Evolutionary conservation across 2,888 invertebrate genomes (phyloP).

Genomic region (Plagodis dolabraria): DNA sequence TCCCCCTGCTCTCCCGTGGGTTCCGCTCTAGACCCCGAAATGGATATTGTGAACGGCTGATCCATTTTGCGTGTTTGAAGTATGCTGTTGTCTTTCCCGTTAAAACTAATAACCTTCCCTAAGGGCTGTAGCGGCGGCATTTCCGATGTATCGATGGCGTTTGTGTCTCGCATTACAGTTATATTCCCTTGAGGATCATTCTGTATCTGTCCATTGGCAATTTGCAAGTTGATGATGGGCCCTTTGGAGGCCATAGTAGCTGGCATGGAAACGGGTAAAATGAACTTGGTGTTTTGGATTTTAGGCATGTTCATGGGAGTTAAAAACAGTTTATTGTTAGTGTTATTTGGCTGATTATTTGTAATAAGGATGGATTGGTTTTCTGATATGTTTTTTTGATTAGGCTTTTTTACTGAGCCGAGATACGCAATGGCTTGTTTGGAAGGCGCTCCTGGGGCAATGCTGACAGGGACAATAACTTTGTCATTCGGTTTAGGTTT

Average conservation of each 20-base stretch:
- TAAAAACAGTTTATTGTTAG: constrained; percentile 82
- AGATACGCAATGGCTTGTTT: constrained; percentile 84
- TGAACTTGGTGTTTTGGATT: constrained; percentile 82
- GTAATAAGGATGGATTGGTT: constrained; percentile 78
- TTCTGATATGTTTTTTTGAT: constrained; percentile 65
- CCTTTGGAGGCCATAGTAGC: constrained; percentile 85
- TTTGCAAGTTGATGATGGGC: constrained; percentile 88
- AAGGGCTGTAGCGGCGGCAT: constrained; percentile 77
- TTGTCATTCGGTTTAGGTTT: constrained; percentile 80
- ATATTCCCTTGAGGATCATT: constrained; percentile 86
- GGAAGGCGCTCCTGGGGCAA: constrained; percentile 63
- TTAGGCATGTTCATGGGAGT: constrained; percentile 85
- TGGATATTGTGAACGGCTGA: constrained; percentile 71
- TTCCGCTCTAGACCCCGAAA: constrained; percentile 78
- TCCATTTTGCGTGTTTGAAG: constrained; percentile 64
- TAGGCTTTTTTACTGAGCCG: constrained; percentile 82
- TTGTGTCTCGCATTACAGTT: constrained; percentile 84
- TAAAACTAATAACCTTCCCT: constrained; percentile 59
- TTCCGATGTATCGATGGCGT: constrained; percentile 60
- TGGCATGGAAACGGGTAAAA: constrained; percentile 78
- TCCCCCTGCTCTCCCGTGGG: constrained; percentile 79
- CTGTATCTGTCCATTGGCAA: constrained; percentile 87
- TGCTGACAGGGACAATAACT: constrained; percentile 79
- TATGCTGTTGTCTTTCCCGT: constrained; percentile 67
- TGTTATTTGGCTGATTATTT: constrained; percentile 70